Evolutionary conservation across 2,888 invertebrate species (phyloP).

Genomic region (Lochmaea crataegi): DNA sequence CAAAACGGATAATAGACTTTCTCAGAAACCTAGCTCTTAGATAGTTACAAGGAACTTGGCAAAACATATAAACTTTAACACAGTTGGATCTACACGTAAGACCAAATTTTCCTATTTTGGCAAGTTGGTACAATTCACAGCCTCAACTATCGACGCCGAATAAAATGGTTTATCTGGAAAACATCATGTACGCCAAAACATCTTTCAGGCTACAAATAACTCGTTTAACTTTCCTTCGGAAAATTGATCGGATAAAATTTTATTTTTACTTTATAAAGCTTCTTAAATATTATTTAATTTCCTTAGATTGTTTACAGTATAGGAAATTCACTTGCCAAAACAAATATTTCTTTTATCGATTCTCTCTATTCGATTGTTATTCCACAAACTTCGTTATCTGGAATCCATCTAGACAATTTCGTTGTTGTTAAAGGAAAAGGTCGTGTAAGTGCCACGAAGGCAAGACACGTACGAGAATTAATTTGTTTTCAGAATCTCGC

Average conservation of each 20-base stretch:
- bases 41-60: too few species aligned
- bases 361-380: conserved; percentile 7
- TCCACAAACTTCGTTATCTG: not conserved
- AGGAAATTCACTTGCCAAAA: not conserved
- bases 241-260: not conserved
- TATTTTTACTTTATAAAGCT: not conserved
- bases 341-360: not conserved
- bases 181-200: too few species aligned
- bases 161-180: too few species aligned
- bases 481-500: conserved; percentile 23
- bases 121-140: too few species aligned
- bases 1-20: too few species aligned
- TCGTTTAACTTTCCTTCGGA: too few species aligned
- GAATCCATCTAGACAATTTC: not conserved
- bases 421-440: not conserved
- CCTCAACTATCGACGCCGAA: too few species aligned
- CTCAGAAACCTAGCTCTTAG: too few species aligned
- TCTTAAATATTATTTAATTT: not conserved
- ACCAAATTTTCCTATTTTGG: too few species aligned
- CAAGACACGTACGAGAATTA: conserved; percentile 1
- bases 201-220: too few species aligned
- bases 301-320: not conserved
- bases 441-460: not conserved
- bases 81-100: too few species aligned
- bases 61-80: too few species aligned